Conservation (phyloP, 2,888 invertebrate species). For the Saturnia pavonia region DNA sequence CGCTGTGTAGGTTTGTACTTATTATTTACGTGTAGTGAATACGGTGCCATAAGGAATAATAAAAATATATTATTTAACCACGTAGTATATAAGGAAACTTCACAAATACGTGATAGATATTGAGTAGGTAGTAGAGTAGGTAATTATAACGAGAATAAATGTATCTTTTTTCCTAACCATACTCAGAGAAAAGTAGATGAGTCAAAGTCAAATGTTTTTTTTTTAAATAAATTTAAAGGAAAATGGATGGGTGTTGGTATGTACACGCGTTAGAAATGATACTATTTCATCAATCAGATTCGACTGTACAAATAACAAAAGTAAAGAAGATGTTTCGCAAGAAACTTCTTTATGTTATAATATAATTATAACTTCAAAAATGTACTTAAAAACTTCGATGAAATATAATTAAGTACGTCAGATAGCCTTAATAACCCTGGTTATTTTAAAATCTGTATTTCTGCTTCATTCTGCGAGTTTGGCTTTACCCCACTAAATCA, state of each 20-base stretch:
- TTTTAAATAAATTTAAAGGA: too few species aligned
- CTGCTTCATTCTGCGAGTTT: neutral
- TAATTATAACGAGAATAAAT: neutral
- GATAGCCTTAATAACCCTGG: neutral
- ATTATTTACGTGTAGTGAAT: neutral
- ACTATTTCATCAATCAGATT: too few species aligned
- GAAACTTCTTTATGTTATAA: too few species aligned
- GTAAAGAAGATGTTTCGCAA: too few species aligned
- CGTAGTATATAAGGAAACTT: neutral
- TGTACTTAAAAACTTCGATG: neutral
- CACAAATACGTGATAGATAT: neutral
- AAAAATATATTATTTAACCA: neutral
- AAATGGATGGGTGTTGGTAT: too few species aligned
- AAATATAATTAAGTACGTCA: neutral
- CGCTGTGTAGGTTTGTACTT: neutral
- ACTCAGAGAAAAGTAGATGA: neutral
- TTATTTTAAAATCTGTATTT: neutral
- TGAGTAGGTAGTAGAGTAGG: too few species aligned
- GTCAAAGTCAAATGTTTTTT: neutral
- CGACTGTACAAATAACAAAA: too few species aligned
- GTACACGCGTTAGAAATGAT: too few species aligned
- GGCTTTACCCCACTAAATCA: too few species aligned
- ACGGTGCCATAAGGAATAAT: neutral
- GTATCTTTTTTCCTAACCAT: neutral
- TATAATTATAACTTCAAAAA: too few species aligned